phyloP scores from a whole-genome alignment of 2,113 vertebrate genomes.

The Rattus norvegicus region GRCr8 NC_086027.1:108762001-108762500 shows the following conservation, averaged over 20 bases:
- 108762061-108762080: not conserved
- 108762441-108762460: not conserved
- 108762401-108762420: not conserved
- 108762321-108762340: not conserved
- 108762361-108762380: not conserved
- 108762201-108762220: not conserved
- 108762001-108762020: not conserved
- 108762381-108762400: not conserved
- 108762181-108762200: not conserved
- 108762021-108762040: not conserved
- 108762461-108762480: not conserved
- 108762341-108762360: not conserved
- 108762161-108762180: not conserved
- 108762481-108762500: not conserved
- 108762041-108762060: not conserved
- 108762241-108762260: constrained; percentile 28
- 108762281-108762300: not conserved
- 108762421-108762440: not conserved
- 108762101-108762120: not conserved
- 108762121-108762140: not conserved
- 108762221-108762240: not conserved
- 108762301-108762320: not conserved
- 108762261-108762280: not conserved
- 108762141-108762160: not conserved
- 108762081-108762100: not conserved